Evolutionary conservation across 1,140 invertebrate genomes (phyloP), one percentile per base, ranked within the genome.

Genomic region (Leptinotarsa defecta): DNA sequence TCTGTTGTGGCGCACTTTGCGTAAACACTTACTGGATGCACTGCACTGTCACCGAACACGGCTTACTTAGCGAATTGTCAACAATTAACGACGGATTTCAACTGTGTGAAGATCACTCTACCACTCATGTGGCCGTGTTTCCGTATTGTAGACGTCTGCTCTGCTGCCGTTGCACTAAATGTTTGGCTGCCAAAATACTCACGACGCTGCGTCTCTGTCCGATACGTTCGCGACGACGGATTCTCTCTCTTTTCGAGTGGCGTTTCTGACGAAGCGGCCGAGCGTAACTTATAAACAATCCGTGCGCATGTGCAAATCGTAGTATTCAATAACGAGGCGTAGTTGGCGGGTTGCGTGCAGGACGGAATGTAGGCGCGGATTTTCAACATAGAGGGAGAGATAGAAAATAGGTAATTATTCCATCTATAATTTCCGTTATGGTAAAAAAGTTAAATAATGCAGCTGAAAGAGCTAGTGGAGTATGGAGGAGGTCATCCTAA

Each of bases 281-380:
- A 73, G 70, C 76, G 71, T 76, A 77, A 79, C 75, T 85, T 86
- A 85, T 86, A 86, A 86, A 86, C 86, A 86, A 86, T 71, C 80
- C 79, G 70, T 61, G 82, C 85, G 85, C 85, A 85, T 81, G 85
- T 85, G 85, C 79, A 64, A 72, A 70, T 71, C 71, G 77, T 78
- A 82, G 80, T 81, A 83, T 83, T 83, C 81, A 80, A 83, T 83
- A 83, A 79, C 74, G 68, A 80, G 73, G 67, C 52, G 71, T 73
- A 73, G 62, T 43, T 64, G 27, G 71, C 19, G 8, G 61, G 13
- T 62, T 73, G 22, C 24, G 6, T 48, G 4, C 71, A 73, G 71
- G 62, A 11, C 71, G 27, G 71, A 65, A 22, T 43, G 34, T 64
- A 20, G 17, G 3, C 52, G n/a, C 15, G 52, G 52, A 57, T 43